phyloP scores from a whole-genome alignment of 1,140 invertebrate genomes.

The Caenorhabditis tropicalis region DNA sequence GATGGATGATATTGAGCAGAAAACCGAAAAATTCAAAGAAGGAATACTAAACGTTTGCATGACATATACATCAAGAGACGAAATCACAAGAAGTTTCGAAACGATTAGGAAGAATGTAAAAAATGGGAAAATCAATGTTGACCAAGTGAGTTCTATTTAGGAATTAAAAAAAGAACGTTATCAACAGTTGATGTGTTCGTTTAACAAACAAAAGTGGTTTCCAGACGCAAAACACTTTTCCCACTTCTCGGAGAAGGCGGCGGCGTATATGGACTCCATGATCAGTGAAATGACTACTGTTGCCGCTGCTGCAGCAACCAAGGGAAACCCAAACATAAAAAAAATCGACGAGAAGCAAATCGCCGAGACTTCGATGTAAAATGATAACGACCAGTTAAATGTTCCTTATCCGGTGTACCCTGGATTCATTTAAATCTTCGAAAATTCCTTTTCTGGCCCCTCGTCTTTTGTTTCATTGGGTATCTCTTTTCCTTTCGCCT shows the following conservation, averaged over 20 bases:
- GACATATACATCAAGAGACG: constrained; percentile 76
- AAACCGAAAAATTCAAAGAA: constrained; percentile 68
- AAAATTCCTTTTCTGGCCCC: background rate
- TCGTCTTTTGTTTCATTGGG: constrained; percentile 13
- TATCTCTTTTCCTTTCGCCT: constrained; percentile 1
- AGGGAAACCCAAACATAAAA: too few relatives aligned
- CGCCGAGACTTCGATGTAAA: too few relatives aligned
- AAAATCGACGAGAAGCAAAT: too few relatives aligned
- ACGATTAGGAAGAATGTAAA: constrained; percentile 70
- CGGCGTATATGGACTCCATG: too few relatives aligned
- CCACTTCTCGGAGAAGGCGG: too few relatives aligned
- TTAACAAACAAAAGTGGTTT: too few relatives aligned
- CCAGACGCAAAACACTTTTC: too few relatives aligned
- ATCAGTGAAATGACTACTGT: too few relatives aligned
- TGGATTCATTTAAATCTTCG: background rate
- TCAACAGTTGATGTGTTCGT: too few relatives aligned
- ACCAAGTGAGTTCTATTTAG: background rate
- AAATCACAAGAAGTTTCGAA: constrained; percentile 74
- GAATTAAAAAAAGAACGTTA: background rate
- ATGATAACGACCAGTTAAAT: too few relatives aligned
- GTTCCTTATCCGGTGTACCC: too few relatives aligned
- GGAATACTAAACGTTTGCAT: constrained; percentile 76
- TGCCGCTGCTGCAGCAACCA: too few relatives aligned
- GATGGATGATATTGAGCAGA: constrained; percentile 81
- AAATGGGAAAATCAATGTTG: constrained; percentile 43